phyloP scores from a whole-genome alignment of 1,140 invertebrate genomes.

The Bombus breviceps region DNA sequence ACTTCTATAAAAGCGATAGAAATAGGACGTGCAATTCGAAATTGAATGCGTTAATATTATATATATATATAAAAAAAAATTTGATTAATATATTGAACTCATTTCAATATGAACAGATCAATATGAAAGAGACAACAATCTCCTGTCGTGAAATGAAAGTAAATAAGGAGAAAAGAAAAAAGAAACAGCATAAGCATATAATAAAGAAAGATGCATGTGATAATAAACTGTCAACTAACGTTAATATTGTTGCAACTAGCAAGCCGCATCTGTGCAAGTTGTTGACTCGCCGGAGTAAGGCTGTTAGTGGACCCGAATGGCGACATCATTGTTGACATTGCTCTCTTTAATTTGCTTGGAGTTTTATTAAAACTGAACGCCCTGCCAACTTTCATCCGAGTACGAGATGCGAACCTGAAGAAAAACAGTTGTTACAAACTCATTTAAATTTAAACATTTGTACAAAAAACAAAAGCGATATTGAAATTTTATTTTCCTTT shows the following conservation, averaged over 20 bases:
- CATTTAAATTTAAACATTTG: slow-evolving; percentile 22
- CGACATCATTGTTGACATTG: slow-evolving; percentile 97
- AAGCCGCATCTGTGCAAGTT: slow-evolving; percentile 91
- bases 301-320: slow-evolving; percentile 92
- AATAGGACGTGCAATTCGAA: neutral
- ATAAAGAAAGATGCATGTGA: slow-evolving; percentile 23
- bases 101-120: neutral
- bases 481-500: slow-evolving; percentile 66
- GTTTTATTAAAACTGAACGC: slow-evolving; percentile 98
- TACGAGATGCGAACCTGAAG: slow-evolving; percentile 90
- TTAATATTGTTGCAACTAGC: slow-evolving; percentile 93
- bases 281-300: slow-evolving; percentile 87
- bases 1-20: neutral
- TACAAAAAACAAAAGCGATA: slow-evolving; percentile 43
- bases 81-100: neutral
- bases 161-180: slow-evolving; percentile 33
- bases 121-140: slow-evolving; percentile 44
- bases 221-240: slow-evolving; percentile 84
- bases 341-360: slow-evolving; percentile 95
- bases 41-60: neutral
- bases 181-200: slow-evolving; percentile 12
- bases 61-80: slow-evolving; percentile 8
- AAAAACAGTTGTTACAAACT: slow-evolving; percentile 55
- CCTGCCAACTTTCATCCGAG: slow-evolving; percentile 93
- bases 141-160: slow-evolving; percentile 53